phyloP scores from a whole-genome alignment of 1,140 invertebrate genomes.

The Reticulitermes speratus region DNA sequence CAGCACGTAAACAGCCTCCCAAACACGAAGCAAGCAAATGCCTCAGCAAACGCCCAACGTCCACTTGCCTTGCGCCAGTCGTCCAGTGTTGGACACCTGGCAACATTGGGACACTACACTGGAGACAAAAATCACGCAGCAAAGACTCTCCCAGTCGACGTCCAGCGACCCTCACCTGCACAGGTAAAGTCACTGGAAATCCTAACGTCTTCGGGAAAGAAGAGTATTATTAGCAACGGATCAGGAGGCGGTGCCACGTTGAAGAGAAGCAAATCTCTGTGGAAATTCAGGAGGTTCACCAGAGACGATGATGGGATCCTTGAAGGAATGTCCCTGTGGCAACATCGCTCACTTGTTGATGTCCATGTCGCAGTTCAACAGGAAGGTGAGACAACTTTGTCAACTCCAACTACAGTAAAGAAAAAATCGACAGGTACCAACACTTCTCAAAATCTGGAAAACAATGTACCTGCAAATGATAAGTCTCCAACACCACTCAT shows the following conservation, averaged over 20 bases:
- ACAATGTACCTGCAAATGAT: background rate
- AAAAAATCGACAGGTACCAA: background rate
- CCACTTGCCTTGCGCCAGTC: slow-evolving; percentile 39
- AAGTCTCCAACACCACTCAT: background rate
- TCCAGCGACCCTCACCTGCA: background rate
- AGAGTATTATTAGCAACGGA: slow-evolving; percentile 49
- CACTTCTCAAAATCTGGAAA: background rate
- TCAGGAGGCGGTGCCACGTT: slow-evolving; percentile 50
- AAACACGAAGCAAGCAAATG: slow-evolving; percentile 24
- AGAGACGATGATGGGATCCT: slow-evolving; percentile 62
- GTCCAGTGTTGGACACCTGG: slow-evolving; percentile 43
- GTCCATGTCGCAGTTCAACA: slow-evolving; percentile 47
- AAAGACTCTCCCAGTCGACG: background rate
- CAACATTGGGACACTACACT: slow-evolving; percentile 33
- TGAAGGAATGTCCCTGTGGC: slow-evolving; percentile 82
- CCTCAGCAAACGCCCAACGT: background rate
- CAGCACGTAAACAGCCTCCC: slow-evolving; percentile 31
- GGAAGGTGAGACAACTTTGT: slow-evolving; percentile 48
- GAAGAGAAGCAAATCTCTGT: slow-evolving; percentile 77
- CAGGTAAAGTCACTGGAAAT: background rate
- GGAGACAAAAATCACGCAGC: slow-evolving; percentile 35
- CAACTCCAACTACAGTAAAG: slow-evolving; percentile 36
- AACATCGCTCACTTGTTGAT: slow-evolving; percentile 78
- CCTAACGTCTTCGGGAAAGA: slow-evolving; percentile 23
- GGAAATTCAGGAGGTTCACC: slow-evolving; percentile 69